Evolutionary conservation across 2,113 vertebrate species (phyloP), one percentile per base, ranked within the genome.

Genomic region (Oncorhynchus masou): DNA sequence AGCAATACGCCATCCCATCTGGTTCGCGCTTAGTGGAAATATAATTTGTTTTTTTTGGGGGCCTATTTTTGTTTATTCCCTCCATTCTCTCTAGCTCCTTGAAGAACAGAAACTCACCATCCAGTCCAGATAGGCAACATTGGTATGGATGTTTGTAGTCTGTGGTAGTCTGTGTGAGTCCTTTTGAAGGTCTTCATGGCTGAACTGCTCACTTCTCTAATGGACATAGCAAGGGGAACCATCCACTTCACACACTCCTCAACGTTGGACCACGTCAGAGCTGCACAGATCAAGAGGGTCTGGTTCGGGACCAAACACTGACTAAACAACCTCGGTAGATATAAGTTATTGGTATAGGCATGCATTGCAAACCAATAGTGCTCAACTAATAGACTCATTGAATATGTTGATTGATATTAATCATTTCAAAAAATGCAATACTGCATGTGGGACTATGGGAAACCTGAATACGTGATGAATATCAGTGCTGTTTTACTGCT

Each of bases 61-160:
- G 29, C 31, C 6, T 34, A 8, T 7, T 34, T 34, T 34, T 34
- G 34, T 34, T 34, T 34, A 34, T 34, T 34, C 34, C 34, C 34
- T 7, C 34, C 34, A 34, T 6, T 34, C 31, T 34, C 31, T 34
- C 31, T 6, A 7, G 34, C 7, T 39, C 39, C 39, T 39, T 39
- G 39, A 39, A 39, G 1, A 39, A 9, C 39, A 2, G 39, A 39
- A 39, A 39, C 95, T 88, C 83, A 99, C 98, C 96, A 99, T 93
- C 94, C 95, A 95, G 51, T 95, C 92, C 79, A 98, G 91, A 90
- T 94, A 95, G 74, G 93, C 83, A 0, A 91, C 87, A 27, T 99
- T 96, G 0, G 91, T 96, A 91, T 99, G 98, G 89, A 99, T 99
- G 89, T 96, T 98, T 83, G 77, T 97, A 94, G 45, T 99, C 97